Evolutionary conservation across 1,140 invertebrate genomes (phyloP), one percentile per base, ranked within the genome.

Genomic region (Zaprionus gabonicus): DNA sequence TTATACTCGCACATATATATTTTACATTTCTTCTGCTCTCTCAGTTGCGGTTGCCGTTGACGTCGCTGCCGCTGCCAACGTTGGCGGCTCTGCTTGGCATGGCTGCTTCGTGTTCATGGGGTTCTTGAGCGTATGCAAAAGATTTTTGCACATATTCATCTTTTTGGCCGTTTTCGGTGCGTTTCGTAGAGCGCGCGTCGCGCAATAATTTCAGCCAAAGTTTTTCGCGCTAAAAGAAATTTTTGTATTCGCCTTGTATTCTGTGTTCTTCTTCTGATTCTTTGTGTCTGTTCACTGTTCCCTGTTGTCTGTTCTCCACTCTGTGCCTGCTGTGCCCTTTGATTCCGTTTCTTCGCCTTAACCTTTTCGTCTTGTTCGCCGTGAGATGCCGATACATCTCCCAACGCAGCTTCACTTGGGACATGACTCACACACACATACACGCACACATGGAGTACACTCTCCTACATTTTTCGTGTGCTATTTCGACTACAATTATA

Each of bases 111-210:
- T 58, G 83, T 91, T 83, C 83, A 87, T 91, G 90, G 90, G 81
- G 90, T 91, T 91, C 90, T 91, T 91, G 90, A 91, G 85, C 91
- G 90, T 87, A 91, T 91, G 85, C 91, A 91, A 92, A 92, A 92
- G 91, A 92, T 92, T 92, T 92, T 92, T 92, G 91, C 91, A 86
- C 91, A 92, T 92, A 92, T 92, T 92, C 91, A 92, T 92, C 91
- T 92, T 92, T 92, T 92, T 92, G 91, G 91, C 91, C 91, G 91
- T 92, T 92, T 92, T 92, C 91, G 91, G 91, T 92, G 87, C 91
- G 91, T 92, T 91, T 92, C 91, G 91, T 91, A 58, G 80, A 83
- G 86, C 85, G 82, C 84, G 80, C 78, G 56, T 77, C 69, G 80
- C 86, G 83, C 73, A 58, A 64, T 41, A 62, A 78, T 76, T 91